Percentiles rank a stretch among this genome's conserved stretches.
Conservation (phyloP, 1,140 invertebrate species). For the Zaprionus taronus region DNA sequence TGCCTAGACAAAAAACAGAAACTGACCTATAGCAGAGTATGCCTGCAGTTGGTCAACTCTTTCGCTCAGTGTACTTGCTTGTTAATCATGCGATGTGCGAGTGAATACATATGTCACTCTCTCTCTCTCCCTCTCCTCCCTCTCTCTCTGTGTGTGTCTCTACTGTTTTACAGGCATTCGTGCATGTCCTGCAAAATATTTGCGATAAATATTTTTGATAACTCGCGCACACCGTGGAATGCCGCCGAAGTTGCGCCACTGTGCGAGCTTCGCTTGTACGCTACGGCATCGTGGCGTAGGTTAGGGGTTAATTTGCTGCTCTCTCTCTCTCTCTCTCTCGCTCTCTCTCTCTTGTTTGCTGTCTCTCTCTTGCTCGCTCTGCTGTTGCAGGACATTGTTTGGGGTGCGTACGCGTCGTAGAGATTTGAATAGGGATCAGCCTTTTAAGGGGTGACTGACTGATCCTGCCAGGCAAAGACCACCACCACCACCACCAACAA, state of each 20-base stretch:
- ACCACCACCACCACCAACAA: not conserved
- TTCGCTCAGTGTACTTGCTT: not conserved
- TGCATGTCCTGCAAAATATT: slow-evolving; percentile 45
- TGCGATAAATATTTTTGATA: slow-evolving; percentile 54
- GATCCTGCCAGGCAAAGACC: slow-evolving; percentile 32
- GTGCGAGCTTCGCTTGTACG: slow-evolving; percentile 29
- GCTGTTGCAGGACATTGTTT: slow-evolving; percentile 8
- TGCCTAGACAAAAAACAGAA: no score
- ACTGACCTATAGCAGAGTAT: no score
- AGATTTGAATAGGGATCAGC: slow-evolving; percentile 43
- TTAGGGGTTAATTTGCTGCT: slow-evolving; percentile 44
- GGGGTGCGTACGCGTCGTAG: slow-evolving; percentile 10
- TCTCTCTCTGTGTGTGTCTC: not conserved
- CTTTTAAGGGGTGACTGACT: slow-evolving; percentile 46
- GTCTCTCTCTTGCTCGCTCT: slow-evolving; percentile 1
- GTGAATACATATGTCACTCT: slow-evolving; percentile 3
- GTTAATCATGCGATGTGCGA: not conserved
- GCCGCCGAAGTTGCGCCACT: slow-evolving; percentile 34
- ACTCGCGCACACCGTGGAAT: slow-evolving; percentile 47
- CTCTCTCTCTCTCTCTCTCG: not conserved
- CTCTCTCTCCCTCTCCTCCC: not conserved
- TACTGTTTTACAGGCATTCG: slow-evolving; percentile 18
- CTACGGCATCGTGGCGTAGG: slow-evolving; percentile 38
- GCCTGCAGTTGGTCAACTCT: not conserved
- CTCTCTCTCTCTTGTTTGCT: not conserved